Evolutionary conservation across 2,113 vertebrate genomes (phyloP), one percentile per base, ranked within the genome.

Genomic region (Vulpes ferrilata): DNA sequence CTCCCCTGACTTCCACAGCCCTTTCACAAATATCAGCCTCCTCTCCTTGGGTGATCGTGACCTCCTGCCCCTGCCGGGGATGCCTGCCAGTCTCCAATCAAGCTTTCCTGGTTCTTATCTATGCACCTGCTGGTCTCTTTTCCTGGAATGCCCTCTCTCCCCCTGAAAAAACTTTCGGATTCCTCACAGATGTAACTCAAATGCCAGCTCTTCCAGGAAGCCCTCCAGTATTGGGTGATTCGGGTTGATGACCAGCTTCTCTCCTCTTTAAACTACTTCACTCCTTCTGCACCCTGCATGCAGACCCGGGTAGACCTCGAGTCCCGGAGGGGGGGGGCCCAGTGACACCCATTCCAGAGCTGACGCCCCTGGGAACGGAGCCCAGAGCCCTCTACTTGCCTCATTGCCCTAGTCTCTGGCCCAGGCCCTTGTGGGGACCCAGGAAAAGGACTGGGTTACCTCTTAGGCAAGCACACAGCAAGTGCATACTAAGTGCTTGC

Each of bases 151-250:
- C 55, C 48, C 48, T 22, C 17, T 55, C n/a, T 32, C 57, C 23
- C 43, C 51, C 35, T 43, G 71, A 76, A 55, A 83, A 73, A 8
- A 10, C 20, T 23, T 51, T 76, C 38, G 20, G 9, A 20, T 23
- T 60, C 2, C 11, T 92, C 81, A 76, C 38, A 71, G 11, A 78
- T 25, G 15, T 35, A 38, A 64, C 7, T 51, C 53, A 53, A 69
- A 43, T 0, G 5, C 35, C 48, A 62, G 30, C 12, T 74, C 87
- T 57, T 85, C n/a, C 60, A 38, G 62, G 88, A 95, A 85, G 69
- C 59, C 20, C n/a, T 84, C 87, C 87, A 0, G 0, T 10, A n/a
- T 4, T 35, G 32, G 60, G 9, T 0, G 7, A n/a, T 4, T 35
- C 27, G 60, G 9, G 27, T 38, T 32, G 19, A 20, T 53, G 19